A percentile compares a stretch with the other conserved stretches of the same genome.
Evolutionary conservation across 2,113 vertebrate genomes (phyloP).

Genomic region (Labrus mixtus): DNA sequence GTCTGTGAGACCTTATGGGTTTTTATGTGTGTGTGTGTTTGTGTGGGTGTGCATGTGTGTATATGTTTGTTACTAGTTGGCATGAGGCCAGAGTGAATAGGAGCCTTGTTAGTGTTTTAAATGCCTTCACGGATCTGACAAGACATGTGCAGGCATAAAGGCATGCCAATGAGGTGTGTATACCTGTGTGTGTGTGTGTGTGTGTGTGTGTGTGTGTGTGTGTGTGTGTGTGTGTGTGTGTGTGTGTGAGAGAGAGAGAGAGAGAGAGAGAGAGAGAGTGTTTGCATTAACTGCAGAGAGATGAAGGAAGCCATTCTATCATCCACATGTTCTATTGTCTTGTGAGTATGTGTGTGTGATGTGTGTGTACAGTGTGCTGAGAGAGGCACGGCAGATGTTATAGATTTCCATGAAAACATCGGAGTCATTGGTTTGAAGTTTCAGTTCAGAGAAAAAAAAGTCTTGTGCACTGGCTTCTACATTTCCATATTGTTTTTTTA

Average conservation of each 20-base stretch:
- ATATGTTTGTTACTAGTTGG: constrained; percentile 45
- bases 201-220: no score
- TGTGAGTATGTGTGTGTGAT: constrained; percentile 2
- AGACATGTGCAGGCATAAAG: constrained; percentile 69
- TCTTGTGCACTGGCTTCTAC: neutral
- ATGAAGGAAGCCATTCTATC: constrained; percentile 43
- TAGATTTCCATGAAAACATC: constrained; percentile 24
- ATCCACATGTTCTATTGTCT: constrained; percentile 23
- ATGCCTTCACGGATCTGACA: constrained; percentile 68
- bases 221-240: no score
- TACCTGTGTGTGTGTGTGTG: constrained; percentile 17
- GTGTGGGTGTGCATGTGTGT: constrained; percentile 8
- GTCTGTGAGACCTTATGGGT: constrained; percentile 18
- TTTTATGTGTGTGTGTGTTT: constrained; percentile 6
- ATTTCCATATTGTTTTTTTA: constrained; percentile 9
- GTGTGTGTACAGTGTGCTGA: constrained; percentile 4
- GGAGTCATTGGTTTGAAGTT: constrained; percentile 31
- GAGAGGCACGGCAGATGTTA: constrained; percentile 31
- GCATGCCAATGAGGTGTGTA: constrained; percentile 62
- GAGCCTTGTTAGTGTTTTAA: constrained; percentile 71
- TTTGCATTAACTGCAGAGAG: constrained; percentile 38
- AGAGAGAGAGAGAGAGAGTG: neutral
- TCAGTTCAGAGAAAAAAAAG: constrained; percentile 25
- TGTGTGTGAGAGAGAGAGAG: no score
- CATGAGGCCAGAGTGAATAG: constrained; percentile 68